Evolutionary conservation across 2,888 invertebrate genomes (phyloP), one percentile per base, ranked within the genome.

Genomic region (Pegoplata infirma): DNA sequence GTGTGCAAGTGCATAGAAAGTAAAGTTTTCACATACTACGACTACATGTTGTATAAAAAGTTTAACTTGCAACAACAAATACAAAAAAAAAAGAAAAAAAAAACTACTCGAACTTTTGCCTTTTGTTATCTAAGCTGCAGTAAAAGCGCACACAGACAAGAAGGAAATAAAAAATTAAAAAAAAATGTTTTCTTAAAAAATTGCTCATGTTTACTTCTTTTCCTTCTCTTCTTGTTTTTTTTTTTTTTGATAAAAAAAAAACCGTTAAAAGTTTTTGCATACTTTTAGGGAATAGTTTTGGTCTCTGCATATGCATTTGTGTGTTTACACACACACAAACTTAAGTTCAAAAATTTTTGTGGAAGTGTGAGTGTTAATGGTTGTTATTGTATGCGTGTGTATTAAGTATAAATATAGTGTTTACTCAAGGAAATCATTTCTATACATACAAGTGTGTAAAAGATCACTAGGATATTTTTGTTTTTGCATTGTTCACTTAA

Each of bases 371-470:
- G 46, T 10, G 46, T 67, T 23, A 14, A 10, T 10, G n/a, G 25
- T 1, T 25, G 12, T 12, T 1, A 28, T n/a, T 7, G 23, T 64
- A 28, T 46, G 46, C 46, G 25, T 28, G 47, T 3, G n/a, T 12
- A 10, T 63, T 32, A n/a, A 51, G 49, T 44, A 47, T n/a, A 47
- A 58, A 28, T 19, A 71, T 66, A 47, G 59, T 66, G 66, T 72
- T 76, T 66, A 67, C 59, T 40, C 49, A 76, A 71, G 72, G 72
- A 77, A 72, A 77, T 72, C 56, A 67, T 72, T 77, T 77, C 40
- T 17, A 67, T 67, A 63, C 8, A 61, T 17, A 51, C 55, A 67
- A 67, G 67, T 72, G 56, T 67, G 32, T 21, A 63, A 66, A 44
- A 61, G 55, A 67, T 63, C 63, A 47, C 72, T 53, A 40, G 40